Evolutionary conservation across 2,888 invertebrate genomes (phyloP).

Genomic region (Uropetala carovei): DNA sequence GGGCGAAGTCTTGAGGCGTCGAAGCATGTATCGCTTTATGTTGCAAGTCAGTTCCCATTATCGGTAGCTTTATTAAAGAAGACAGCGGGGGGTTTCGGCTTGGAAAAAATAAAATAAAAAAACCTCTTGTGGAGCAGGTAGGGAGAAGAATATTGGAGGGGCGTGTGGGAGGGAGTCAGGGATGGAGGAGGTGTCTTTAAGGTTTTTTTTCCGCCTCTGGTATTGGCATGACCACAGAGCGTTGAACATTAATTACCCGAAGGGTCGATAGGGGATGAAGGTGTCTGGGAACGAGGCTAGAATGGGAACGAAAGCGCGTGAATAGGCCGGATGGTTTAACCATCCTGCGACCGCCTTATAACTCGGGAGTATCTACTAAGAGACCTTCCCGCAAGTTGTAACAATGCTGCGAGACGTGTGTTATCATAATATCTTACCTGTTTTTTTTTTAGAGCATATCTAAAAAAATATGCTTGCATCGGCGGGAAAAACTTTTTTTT

Average conservation of each 20-base stretch:
- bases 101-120: not conserved
- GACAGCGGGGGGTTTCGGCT: constrained; percentile 39
- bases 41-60: constrained; percentile 61
- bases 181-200: not conserved
- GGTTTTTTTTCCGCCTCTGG: not conserved
- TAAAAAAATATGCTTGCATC: too few relatives aligned
- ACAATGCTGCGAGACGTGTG: too few relatives aligned
- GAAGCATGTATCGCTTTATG: constrained; percentile 49
- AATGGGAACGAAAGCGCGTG: too few relatives aligned
- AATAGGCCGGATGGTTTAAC: too few relatives aligned
- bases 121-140: not conserved
- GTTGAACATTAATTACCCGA: constrained; percentile 45
- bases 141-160: not conserved
- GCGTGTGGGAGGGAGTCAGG: not conserved
- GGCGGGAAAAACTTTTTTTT: too few relatives aligned
- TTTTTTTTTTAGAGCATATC: too few relatives aligned
- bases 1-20: constrained; percentile 3
- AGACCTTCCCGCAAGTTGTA: too few relatives aligned
- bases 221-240: not conserved
- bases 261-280: not conserved
- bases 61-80: constrained; percentile 56
- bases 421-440: too few relatives aligned
- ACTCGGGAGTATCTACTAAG: too few relatives aligned
- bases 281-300: too few relatives aligned
- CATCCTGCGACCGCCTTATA: too few relatives aligned